Conservation (phyloP, 1,140 invertebrate species). For the Lordiphosa clarofinis region DNA sequence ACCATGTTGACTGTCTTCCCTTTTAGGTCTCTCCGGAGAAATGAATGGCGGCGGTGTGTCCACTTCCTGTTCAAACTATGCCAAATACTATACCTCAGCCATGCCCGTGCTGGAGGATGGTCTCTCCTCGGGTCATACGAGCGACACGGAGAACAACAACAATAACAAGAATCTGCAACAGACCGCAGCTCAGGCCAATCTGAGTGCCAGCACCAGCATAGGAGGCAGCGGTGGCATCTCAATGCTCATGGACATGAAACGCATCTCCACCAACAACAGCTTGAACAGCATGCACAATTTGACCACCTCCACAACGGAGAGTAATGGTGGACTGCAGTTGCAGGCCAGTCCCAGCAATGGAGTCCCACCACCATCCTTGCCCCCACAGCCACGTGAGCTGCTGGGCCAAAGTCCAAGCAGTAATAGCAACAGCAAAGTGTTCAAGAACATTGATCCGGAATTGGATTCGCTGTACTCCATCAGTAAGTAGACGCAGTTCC, state of each 20-base stretch:
- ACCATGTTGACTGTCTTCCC: not conserved
- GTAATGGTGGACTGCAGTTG: slow-evolving; percentile 23
- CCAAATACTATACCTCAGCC: slow-evolving; percentile 80
- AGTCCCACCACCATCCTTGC: slow-evolving; percentile 1
- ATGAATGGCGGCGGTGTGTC: slow-evolving; percentile 72
- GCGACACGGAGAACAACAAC: slow-evolving; percentile 90
- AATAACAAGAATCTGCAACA: slow-evolving; percentile 65
- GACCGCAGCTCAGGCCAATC: slow-evolving; percentile 20
- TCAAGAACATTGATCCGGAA: slow-evolving; percentile 79
- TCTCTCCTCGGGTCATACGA: slow-evolving; percentile 93
- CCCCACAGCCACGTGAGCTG: slow-evolving; percentile 43
- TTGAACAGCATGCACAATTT: slow-evolving; percentile 75
- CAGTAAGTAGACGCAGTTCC: slow-evolving; percentile 43
- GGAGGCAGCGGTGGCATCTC: slow-evolving; percentile 73
- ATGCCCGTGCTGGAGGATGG: slow-evolving; percentile 98
- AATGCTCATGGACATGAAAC: slow-evolving; percentile 78
- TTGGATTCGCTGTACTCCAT: slow-evolving; percentile 78
- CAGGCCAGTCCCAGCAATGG: slow-evolving; percentile 56
- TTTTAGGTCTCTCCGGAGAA: slow-evolving; percentile 79
- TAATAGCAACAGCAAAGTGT: slow-evolving; percentile 75
- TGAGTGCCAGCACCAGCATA: slow-evolving; percentile 58
- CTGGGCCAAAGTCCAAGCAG: slow-evolving; percentile 72
- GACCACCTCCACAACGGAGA: slow-evolving; percentile 61
- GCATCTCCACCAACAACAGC: slow-evolving; percentile 73
- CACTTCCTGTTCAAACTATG: slow-evolving; percentile 74